Evolutionary conservation across 2,888 invertebrate genomes (phyloP).

Genomic region (Halictus ligatus): DNA sequence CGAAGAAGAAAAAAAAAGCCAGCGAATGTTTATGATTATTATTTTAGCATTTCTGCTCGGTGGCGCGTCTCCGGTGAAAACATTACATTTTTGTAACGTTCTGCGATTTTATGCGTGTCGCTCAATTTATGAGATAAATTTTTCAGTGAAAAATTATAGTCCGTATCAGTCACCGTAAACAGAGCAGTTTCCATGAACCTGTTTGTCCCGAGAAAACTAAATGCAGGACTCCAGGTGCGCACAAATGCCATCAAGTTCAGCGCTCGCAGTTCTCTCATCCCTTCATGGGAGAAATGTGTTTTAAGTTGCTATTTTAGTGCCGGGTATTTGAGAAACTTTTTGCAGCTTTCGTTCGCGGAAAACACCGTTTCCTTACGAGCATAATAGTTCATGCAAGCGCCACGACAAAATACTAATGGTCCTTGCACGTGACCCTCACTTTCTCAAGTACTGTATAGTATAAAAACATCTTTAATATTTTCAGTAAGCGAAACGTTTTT

Average conservation of each 20-base stretch:
- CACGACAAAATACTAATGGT: not conserved
- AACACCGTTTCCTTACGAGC: not conserved
- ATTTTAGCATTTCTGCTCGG: not conserved
- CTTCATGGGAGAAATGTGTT: not conserved
- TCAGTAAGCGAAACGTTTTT: not conserved
- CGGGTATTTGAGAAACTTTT: not conserved
- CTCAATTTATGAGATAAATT: not conserved
- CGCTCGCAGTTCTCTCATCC: not conserved
- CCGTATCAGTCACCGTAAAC: not conserved
- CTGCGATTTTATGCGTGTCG: no score
- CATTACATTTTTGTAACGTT: no score
- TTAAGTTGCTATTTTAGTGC: not conserved
- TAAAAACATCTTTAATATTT: not conserved
- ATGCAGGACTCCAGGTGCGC: not conserved
- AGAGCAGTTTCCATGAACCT: not conserved
- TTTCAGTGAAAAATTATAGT: not conserved
- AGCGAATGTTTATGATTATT: not conserved
- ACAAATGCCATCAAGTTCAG: constrained; percentile 1
- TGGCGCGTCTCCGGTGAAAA: no score
- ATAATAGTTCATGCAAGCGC: not conserved
- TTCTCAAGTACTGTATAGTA: not conserved
- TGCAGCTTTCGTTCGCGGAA: not conserved
- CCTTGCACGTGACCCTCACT: not conserved
- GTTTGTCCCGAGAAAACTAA: not conserved
- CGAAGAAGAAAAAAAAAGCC: not conserved